Base-by-base conservation (phyloP, 1,140 invertebrate species). In the Spodoptera frugiperda region DNA sequence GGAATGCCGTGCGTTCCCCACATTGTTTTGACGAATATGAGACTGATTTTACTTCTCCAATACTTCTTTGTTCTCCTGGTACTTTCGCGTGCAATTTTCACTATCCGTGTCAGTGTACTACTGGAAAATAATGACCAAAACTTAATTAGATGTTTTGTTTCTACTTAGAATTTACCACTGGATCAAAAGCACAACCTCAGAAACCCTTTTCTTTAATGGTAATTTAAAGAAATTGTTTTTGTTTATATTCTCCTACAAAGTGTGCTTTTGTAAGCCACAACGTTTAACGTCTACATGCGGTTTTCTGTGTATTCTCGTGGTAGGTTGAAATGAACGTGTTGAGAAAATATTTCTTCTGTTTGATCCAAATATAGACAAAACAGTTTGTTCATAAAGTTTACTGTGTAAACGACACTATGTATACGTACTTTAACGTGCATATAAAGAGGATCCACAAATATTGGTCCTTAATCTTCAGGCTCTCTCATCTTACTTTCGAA, bases 1-100 rank as follows among this genome's bases (percentile, higher is more conserved):
- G 63, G 78, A 53, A 86, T 87, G 80, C 82, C 78, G 57, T 67
- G 81, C 86, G 84, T 86, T 83, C 81, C 80, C 79, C 70, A 80
- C 79, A 82, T 86, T 79, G 68, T 80, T 83, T 75, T 76, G 76
- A 74, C 51, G 70, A 83, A 78, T 78, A 78, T 78, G 76, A 75
- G 19, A 80, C 78, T 81, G 76, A 71, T 80, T 78, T 76, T 81
- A 74, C 33, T 63, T 21, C 54, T 75, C 48, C 76, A 71, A 72
- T 65, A 68, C 51, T 33, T 65, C 72, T 76, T 70, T 54, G 67
- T 70, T 70, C 49, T 67, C 44, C 44, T 67, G 19, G 63, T 49
- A 67, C 63, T 48, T 67, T 49, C 63, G 21, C 48, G 21, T 67
- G 44, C 19, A 25, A 67, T 49, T 67, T 48, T 12, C 17, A 11